Evolutionary conservation across 2,888 invertebrate species (phyloP).

Genomic region (Sphaerophoria rueppellii): DNA sequence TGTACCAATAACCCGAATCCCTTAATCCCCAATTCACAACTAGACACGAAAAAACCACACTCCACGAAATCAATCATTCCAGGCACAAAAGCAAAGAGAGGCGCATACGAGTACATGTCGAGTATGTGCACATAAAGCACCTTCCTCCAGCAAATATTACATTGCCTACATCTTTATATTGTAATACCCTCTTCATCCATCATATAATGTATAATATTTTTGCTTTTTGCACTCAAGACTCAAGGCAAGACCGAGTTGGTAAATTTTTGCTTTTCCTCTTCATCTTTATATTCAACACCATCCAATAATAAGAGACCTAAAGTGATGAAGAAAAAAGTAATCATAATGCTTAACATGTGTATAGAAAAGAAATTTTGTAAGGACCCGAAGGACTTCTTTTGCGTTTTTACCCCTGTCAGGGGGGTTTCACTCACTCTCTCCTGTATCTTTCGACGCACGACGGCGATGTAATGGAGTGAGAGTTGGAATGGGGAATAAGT

Average conservation of each 20-base stretch:
- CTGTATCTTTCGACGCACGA: background rate
- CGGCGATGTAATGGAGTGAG: background rate
- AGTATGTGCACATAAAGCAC: conserved; percentile 20
- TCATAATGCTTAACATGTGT: conserved; percentile 59
- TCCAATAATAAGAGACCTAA: background rate
- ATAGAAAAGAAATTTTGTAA: conserved; percentile 53
- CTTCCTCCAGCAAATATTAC: background rate
- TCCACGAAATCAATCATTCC: conserved; percentile 51
- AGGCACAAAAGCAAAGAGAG: conserved; percentile 25
- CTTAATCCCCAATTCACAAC: conserved; percentile 24
- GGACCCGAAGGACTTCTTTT: conserved; percentile 53
- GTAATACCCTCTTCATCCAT: background rate
- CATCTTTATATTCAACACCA: conserved; percentile 1
- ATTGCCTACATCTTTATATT: background rate
- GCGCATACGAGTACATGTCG: background rate
- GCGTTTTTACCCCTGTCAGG: background rate
- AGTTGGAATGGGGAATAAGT: conserved; percentile 19
- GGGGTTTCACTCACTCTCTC: no score
- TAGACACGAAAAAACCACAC: background rate
- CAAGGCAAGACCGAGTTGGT: background rate
- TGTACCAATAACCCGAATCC: conserved; percentile 16
- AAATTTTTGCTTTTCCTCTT: conserved; percentile 2
- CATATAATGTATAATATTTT: background rate
- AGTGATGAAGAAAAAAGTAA: conserved; percentile 41
- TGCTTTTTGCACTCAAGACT: conserved; percentile 6